Conservation (phyloP, 2,113 vertebrate genomes). For the Malurus alboscapulatus region DNA sequence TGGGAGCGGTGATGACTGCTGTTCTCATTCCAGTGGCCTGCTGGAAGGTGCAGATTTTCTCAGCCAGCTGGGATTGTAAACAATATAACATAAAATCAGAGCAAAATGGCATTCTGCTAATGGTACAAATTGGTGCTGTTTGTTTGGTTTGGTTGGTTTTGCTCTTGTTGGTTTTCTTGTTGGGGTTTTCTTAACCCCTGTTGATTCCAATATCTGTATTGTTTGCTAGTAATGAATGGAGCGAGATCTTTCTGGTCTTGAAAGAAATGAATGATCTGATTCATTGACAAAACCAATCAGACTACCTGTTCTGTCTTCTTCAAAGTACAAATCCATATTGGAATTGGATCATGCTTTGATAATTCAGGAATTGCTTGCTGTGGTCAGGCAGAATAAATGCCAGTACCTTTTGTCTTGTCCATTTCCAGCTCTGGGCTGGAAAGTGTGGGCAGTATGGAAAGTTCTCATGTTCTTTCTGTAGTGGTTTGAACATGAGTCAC, state of each 20-base stretch:
- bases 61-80: neutral
- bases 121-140: accelerated
- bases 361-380: neutral
- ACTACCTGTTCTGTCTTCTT: neutral
- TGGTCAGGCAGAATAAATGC: neutral
- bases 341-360: neutral
- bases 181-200: neutral
- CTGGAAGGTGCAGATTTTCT: neutral
- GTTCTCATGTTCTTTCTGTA: neutral
- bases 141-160: neutral
- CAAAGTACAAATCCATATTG: neutral
- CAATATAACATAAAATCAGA: neutral
- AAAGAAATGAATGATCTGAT: neutral
- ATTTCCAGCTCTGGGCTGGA: neutral
- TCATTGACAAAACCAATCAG: neutral
- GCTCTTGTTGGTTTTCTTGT: neutral
- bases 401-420: neutral
- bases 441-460: neutral
- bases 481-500: neutral
- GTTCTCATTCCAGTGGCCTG: neutral
- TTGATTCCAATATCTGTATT: neutral
- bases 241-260: neutral
- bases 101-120: neutral
- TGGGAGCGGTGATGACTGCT: neutral
- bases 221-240: neutral